Conservation (phyloP, 2,113 vertebrate genomes). For the Apodemus sylvaticus region DNA sequence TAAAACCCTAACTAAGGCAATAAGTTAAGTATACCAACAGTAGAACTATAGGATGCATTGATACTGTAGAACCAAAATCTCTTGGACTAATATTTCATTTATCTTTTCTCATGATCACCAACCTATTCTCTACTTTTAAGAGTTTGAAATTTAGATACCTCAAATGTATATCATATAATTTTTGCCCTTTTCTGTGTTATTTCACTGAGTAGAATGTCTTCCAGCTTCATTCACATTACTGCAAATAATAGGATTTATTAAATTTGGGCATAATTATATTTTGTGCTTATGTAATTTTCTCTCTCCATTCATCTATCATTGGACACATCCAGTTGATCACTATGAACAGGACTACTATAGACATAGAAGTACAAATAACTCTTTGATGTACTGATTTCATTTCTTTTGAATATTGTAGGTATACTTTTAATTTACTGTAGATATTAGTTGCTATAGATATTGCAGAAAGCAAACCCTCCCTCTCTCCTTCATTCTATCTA, state of each 20-base stretch:
- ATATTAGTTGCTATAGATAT: neutral
- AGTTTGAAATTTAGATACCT: neutral
- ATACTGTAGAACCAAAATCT: neutral
- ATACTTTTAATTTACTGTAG: neutral
- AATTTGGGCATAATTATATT: neutral
- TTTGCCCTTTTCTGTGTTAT: neutral
- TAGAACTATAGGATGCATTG: neutral
- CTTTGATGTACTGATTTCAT: neutral
- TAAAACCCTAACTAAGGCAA: too few species aligned
- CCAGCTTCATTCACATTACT: neutral
- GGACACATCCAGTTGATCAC: neutral
- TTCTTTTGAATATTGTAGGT: neutral
- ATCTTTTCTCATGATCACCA: neutral
- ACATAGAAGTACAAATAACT: rapidly evolving
- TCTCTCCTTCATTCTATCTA: neutral
- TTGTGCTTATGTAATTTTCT: neutral
- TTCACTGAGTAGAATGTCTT: neutral
- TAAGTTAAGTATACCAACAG: neutral
- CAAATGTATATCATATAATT: neutral
- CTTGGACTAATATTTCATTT: neutral
- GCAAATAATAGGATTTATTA: neutral
- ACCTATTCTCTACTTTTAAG: neutral
- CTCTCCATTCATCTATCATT: neutral
- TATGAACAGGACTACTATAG: neutral
- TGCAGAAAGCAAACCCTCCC: neutral